Evolutionary conservation across 2,113 vertebrate genomes (phyloP).

Genomic region (Corydoras maculifer): DNA sequence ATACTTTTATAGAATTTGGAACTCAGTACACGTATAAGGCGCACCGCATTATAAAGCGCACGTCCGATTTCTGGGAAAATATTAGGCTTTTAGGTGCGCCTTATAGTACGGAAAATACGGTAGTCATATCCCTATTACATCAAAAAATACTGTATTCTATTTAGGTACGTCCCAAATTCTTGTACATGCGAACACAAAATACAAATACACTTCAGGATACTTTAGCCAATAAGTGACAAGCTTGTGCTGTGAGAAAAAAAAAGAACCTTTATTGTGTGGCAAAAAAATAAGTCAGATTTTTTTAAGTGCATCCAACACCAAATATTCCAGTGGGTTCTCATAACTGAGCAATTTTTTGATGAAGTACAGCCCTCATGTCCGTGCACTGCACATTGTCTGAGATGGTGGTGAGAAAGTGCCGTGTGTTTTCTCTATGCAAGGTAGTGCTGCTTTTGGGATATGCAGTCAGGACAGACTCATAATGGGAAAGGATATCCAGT

Average conservation of each 20-base stretch:
- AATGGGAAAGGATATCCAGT: conserved; percentile 81
- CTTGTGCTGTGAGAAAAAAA: neutral
- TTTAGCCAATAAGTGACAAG: neutral
- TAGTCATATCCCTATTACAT: no score
- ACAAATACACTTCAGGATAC: no score
- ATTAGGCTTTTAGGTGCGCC: no score
- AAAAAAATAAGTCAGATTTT: neutral
- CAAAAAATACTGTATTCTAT: no score
- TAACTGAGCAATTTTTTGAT: conserved; percentile 87
- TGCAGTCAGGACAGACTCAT: conserved; percentile 63
- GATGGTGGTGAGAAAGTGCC: conserved; percentile 80
- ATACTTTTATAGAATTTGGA: no score
- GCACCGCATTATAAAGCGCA: no score
- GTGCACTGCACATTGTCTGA: conserved; percentile 65
- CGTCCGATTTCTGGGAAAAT: no score
- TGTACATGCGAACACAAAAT: no score
- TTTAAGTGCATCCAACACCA: neutral
- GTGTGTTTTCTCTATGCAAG: conserved; percentile 75
- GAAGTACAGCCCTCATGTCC: conserved; percentile 74
- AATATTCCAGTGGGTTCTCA: conserved; percentile 29
- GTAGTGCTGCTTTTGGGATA: conserved; percentile 62
- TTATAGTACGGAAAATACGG: no score
- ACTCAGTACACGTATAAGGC: no score
- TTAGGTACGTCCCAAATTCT: no score
- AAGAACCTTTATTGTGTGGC: conserved; percentile 8